Evolutionary conservation across 2,797 vertebrate species (phyloP).

Genomic region (Pagetopsis macropterus): DNA sequence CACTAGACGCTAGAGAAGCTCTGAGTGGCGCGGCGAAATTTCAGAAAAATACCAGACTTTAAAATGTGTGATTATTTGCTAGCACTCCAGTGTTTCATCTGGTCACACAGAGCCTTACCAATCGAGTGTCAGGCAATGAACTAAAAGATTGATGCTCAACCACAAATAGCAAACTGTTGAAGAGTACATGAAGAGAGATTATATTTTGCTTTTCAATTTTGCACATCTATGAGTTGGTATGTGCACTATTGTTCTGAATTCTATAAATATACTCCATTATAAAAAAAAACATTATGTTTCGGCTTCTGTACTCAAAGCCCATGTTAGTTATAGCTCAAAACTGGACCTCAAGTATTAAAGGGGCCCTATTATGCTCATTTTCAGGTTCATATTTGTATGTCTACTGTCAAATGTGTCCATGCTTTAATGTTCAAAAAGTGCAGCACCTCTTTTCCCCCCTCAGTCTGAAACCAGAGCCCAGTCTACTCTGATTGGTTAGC

Average conservation of each 20-base stretch:
- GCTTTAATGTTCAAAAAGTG: too few species aligned
- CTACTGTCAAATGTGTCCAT: too few species aligned
- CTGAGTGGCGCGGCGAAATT: constrained; percentile 24
- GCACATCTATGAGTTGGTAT: not conserved
- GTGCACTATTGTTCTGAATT: not conserved
- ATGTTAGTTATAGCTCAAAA: not conserved
- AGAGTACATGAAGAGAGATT: not conserved
- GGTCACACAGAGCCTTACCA: not conserved
- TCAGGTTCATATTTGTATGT: too few species aligned
- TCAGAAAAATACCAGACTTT: constrained; percentile 22
- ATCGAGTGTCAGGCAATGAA: constrained; percentile 23
- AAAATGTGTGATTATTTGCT: constrained; percentile 31
- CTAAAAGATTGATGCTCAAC: constrained; percentile 4
- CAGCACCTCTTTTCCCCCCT: too few species aligned
- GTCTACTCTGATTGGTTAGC: too few species aligned
- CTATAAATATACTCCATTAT: not conserved
- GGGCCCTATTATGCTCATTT: too few species aligned
- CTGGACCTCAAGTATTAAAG: too few species aligned
- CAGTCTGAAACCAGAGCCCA: too few species aligned
- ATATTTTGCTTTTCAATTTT: constrained; percentile 4
- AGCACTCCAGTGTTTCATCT: constrained; percentile 19
- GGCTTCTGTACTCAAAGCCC: not conserved
- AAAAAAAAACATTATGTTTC: not conserved
- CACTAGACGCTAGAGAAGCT: constrained; percentile 7
- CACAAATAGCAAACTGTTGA: constrained; percentile 8